Base-by-base conservation (phyloP, 1,140 invertebrate genomes). In the Caenorhabditis remanei region DNA sequence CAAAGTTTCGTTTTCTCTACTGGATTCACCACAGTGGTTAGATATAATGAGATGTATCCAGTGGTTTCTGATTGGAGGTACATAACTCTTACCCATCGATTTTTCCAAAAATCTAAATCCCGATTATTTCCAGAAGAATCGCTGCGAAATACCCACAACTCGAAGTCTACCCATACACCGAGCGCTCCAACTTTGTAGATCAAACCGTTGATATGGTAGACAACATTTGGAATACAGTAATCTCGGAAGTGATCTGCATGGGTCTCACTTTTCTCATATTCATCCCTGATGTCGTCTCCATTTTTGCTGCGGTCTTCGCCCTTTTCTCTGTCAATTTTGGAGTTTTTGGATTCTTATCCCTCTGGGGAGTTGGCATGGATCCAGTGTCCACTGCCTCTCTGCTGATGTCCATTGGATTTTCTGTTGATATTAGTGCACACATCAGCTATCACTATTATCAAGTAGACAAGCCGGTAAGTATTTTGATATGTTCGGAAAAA, bases 371-470 rank as follows among this genome's bases (percentile, higher is more conserved):
- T 16, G 91, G 90, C 6, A 88, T 93, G 8, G 93, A 92, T 87
- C 90, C 93, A 13, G 88, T 93, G 16, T 93, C 93, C 41, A 93
- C 93, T 91, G 92, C 93, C 46, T 91, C 93, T 61, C 86, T 93
- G 13, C 91, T 93, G 16, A 93, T 93, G 92, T 90, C 91, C 48
- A 92, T 93, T 16, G 93, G 93, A n/a, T 93, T 93, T 87, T 93
- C 92, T 16, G 91, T 93, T 9, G 93, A 93, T 88, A 93, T 92
- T 86, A 90, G 92, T 71, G 93, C 92, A 7, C 93, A 93, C 85
- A 93, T 93, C n/a, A 93, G 91, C 79, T 92, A 93, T 84, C 89
- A 90, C 65, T 90, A 90, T 58, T 41, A 96, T 96, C 1, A 86
- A 19, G 83, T 83, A 2, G 67, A 87, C 48, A 79, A 85, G n/a